phyloP scores from a whole-genome alignment of 2,888 invertebrate genomes.

The Hemaris fuciformis region DNA sequence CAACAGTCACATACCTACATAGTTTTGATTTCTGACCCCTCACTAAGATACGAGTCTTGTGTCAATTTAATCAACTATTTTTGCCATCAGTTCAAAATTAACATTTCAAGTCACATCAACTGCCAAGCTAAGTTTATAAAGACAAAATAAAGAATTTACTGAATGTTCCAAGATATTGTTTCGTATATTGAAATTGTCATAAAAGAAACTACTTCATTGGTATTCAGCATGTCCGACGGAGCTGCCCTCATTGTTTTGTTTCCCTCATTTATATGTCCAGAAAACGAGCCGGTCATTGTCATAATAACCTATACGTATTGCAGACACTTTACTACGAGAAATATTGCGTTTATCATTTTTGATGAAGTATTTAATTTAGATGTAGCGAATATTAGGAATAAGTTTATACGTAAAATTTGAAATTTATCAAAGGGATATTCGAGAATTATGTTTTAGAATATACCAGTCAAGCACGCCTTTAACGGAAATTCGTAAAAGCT shows the following conservation, averaged over 20 bases:
- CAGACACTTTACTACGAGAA: neutral
- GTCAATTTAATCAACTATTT: too few species aligned
- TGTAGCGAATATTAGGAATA: neutral
- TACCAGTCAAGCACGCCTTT: too few species aligned
- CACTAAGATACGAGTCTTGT: too few species aligned
- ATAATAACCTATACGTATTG: neutral
- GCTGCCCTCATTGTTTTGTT: neutral
- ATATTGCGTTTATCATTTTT: neutral
- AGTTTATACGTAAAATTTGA: neutral
- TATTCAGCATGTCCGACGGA: neutral
- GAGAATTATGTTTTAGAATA: too few species aligned
- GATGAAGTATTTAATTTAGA: neutral
- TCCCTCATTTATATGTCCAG: neutral
- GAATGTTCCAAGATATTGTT: neutral
- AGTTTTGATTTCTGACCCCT: too few species aligned
- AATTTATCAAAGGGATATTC: neutral
- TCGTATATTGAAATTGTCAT: constrained; percentile 4
- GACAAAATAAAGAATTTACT: neutral
- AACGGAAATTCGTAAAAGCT: too few species aligned
- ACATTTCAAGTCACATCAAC: neutral
- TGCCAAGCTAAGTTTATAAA: neutral
- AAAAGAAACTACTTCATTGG: constrained; percentile 2
- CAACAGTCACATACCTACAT: too few species aligned
- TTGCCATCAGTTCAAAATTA: too few species aligned
- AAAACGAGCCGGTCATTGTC: neutral